A percentile compares a stretch with the other conserved stretches of the same genome.
Conservation (phyloP, 2,113 vertebrate species). For the Dunckerocampus dactyliophorus region DNA sequence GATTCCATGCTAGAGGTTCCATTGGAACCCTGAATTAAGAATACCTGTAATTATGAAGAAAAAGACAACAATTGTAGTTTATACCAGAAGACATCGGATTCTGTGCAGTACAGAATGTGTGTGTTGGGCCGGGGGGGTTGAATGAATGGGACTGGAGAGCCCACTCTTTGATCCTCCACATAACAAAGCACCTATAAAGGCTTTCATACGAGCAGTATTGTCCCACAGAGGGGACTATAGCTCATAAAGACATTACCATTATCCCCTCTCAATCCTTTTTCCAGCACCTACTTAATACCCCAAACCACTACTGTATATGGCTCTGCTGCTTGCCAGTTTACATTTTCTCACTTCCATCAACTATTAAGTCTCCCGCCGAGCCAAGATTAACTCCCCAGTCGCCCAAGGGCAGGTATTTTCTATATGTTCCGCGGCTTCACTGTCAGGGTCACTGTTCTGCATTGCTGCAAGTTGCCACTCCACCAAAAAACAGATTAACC, state of each 20-base stretch:
- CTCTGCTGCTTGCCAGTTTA: slow-evolving; percentile 36
- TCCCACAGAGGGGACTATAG: slow-evolving; percentile 30
- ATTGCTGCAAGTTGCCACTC: slow-evolving; percentile 1
- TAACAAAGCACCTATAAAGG: slow-evolving; percentile 46
- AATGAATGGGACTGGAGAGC: slow-evolving; percentile 12
- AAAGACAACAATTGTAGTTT: too few relatives aligned
- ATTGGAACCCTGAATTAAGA: too few relatives aligned
- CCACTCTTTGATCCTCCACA: slow-evolving; percentile 51
- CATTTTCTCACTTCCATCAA: slow-evolving; percentile 47
- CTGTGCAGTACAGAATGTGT: background rate
- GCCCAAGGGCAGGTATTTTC: slow-evolving; percentile 46
- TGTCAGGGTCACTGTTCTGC: slow-evolving; percentile 35
- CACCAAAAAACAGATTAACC: slow-evolving; percentile 11
- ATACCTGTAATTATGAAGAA: too few relatives aligned
- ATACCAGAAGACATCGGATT: background rate
- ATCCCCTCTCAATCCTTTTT: slow-evolving; percentile 39
- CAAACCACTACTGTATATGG: slow-evolving; percentile 28
- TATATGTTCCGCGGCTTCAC: slow-evolving; percentile 45
- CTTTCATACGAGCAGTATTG: slow-evolving; percentile 35
- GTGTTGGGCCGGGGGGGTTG: background rate
- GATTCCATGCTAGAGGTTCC: too few relatives aligned
- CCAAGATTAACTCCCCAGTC: slow-evolving; percentile 43
- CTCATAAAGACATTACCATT: slow-evolving; percentile 48
- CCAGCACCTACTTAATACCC: slow-evolving; percentile 40
- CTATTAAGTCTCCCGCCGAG: slow-evolving; percentile 42